Percentiles rank a stretch among this genome's conserved stretches.
Evolutionary conservation across 1,140 invertebrate genomes (phyloP).

Genomic region (Diploscapter pachys): DNA sequence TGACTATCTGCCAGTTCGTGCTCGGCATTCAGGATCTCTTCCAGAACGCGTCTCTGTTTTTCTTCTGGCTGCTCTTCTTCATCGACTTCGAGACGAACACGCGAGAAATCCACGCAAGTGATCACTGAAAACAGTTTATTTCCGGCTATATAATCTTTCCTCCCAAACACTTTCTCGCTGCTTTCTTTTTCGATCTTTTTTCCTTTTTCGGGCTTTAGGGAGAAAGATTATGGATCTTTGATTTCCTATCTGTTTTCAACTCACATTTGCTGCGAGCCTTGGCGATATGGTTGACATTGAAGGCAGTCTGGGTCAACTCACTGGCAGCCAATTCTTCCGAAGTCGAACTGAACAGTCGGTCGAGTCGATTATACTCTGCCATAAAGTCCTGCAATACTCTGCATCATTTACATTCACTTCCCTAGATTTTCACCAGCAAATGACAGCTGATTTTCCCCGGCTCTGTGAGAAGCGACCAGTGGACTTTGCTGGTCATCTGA

Average conservation of each 20-base stretch:
- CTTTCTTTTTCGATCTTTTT: too few species aligned
- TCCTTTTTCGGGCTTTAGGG: too few species aligned
- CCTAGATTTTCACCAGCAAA: conserved; percentile 35
- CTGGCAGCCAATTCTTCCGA: conserved; percentile 36
- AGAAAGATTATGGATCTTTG: too few species aligned
- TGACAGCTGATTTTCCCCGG: conserved; percentile 49
- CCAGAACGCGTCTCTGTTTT: conserved; percentile 14
- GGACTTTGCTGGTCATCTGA: conserved; percentile 22
- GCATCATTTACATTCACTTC: neutral
- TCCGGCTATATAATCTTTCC: too few species aligned
- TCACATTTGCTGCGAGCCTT: conserved; percentile 48
- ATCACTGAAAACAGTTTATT: conserved; percentile 7
- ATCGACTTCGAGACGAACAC: conserved; percentile 4
- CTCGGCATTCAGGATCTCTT: neutral
- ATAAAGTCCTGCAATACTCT: conserved; percentile 35
- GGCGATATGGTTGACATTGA: conserved; percentile 47
- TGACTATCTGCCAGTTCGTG: neutral
- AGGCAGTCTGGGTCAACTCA: conserved; percentile 44
- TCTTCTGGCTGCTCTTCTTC: conserved; percentile 5
- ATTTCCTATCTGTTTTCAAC: neutral
- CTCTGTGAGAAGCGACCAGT: conserved; percentile 49
- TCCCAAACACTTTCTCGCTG: too few species aligned
- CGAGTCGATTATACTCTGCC: conserved; percentile 48
- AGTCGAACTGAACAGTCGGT: conserved; percentile 39
- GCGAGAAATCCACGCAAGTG: conserved; percentile 20